Base-by-base conservation (phyloP, 1,140 invertebrate species). In the Trichonephila inaurata region DNA sequence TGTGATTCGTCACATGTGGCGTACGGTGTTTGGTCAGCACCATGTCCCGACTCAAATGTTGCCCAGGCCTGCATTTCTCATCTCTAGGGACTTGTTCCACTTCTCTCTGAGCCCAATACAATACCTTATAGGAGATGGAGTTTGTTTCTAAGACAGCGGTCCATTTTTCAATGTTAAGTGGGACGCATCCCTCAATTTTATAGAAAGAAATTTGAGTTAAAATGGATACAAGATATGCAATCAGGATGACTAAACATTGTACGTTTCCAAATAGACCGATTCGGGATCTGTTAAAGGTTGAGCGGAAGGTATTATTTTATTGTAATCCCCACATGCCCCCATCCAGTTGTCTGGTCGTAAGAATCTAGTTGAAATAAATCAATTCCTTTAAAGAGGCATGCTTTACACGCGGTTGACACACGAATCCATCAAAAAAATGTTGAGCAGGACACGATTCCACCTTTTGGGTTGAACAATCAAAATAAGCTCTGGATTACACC, bases 231-330 rank as follows among this genome's bases (percentile, higher is more conserved):
- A 0, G 24, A 19, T n/a, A n/a, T 7, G 24, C 87, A 89, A 51
- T 89, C 87, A 6, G 87, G 87, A 89, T 89, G 87, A 24, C 28
- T 51, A 89, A 14, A 89, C 40, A 40, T 89, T 51, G 28, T 72
- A 89, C 0, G 24, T 14, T 12, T 60, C 0, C 12, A 61, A 12
- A 16, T 61, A 86, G 0, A 33, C 24, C 0, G 83, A 33, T 18
- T 86, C 83, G 10, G 83, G 83, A 0, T 62, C 83, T n/a, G 21
- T 60, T 16, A 58, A 86, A 0, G 69, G 24, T 40, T 33, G 24
- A 4, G 12, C 4, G 0, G 69, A 77, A 16, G 12, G n/a, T 87
- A 28, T 28, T 87, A 28, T 28, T 28, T 87, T 87, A 40, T 8
- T 2, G 33, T 88, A 88, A 40, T 64, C 33, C n/a, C n/a, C n/a